Base-by-base conservation (phyloP, 2,797 vertebrate genomes). In the Manis pentadactyla region DNA sequence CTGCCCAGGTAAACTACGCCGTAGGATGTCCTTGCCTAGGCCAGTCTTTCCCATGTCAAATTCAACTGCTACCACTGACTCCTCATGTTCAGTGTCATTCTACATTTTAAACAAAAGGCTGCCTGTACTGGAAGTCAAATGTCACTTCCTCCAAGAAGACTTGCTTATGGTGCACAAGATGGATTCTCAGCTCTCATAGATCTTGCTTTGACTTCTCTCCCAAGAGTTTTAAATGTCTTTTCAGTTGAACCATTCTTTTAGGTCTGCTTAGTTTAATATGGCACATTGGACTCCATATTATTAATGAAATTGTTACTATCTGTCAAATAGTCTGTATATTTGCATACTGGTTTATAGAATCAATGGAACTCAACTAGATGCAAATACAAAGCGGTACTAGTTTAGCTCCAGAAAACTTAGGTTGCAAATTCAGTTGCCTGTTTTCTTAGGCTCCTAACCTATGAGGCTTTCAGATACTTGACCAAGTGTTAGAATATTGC, bases 11-110 rank as follows among this genome's bases (percentile, higher is more conserved):
- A 53, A 61, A 27, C 17, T 10, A 27, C 66, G 5, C 12, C n/a
- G 3, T 1, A 0, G 0, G 17, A 8, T 14, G 51, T 23, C 31
- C 18, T 0, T 0, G n/a, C 7, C 2, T 1, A 9, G 51, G 2
- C 2, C 23, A 11, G 25, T 25, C 0, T 19, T 39, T 31, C 15
- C 31, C 46, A 14, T 2, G 2, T 2, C 8, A 10, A 18, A 0
- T 18, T 55, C 39, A 19, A 17, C 5, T 0, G 8, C 4, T 0
- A 0, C 9, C n/a, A 1, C 25, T 3, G 13, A 13, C 7, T 25
- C 55, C 21, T 29, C 14, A 31, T 21, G 1, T 19, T 19, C 5
- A 2, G 3, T 0, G 0, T 3, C 37, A 12, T 27, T n/a, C 49
- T 74, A 6, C 2, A n/a, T 71, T 42, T 77, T 12, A 29, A 92